A percentile compares a stretch with the other conserved stretches of the same genome.
Conservation (phyloP, 2,888 invertebrate genomes). For the Dastarcus helophoroides region DNA sequence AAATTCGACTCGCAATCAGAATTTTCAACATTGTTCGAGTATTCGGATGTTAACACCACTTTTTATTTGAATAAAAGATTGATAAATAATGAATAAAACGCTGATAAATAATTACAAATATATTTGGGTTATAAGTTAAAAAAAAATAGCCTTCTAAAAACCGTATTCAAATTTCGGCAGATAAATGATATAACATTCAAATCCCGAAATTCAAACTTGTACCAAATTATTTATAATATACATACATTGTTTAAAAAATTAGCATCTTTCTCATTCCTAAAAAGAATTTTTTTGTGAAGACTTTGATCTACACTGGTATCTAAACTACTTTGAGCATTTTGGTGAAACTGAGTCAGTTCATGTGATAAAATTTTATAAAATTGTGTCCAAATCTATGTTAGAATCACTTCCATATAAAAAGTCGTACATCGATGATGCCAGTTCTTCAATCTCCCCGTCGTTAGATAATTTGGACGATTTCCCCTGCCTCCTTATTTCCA, state of each 20-base stretch:
- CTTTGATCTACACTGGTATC: no score
- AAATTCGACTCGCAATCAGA: no score
- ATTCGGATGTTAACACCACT: no score
- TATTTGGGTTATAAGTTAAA: no score
- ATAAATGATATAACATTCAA: slow-evolving; percentile 7
- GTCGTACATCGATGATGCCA: slow-evolving; percentile 50
- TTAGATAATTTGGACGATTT: slow-evolving; percentile 36
- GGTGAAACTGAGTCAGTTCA: no score
- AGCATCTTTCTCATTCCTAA: no score
- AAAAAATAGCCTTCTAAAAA: no score
- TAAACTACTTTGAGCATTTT: no score
- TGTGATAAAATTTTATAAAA: slow-evolving; percentile 23
- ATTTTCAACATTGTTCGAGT: no score
- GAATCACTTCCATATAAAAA: slow-evolving; percentile 49
- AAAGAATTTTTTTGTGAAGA: slow-evolving; percentile 1
- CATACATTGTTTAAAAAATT: slow-evolving; percentile 2
- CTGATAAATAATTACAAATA: no score
- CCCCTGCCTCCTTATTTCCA: slow-evolving; percentile 41
- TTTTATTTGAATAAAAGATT: no score
- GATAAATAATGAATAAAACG: no score
- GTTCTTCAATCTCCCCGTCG: slow-evolving; percentile 43
- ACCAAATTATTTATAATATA: slow-evolving; percentile 3
- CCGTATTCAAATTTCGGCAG: slow-evolving; percentile 10
- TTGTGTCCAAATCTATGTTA: slow-evolving; percentile 41
- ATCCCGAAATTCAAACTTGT: slow-evolving; percentile 10